phyloP scores from a whole-genome alignment of 1,140 invertebrate species.

The Drosophila kikkawai region DNA sequence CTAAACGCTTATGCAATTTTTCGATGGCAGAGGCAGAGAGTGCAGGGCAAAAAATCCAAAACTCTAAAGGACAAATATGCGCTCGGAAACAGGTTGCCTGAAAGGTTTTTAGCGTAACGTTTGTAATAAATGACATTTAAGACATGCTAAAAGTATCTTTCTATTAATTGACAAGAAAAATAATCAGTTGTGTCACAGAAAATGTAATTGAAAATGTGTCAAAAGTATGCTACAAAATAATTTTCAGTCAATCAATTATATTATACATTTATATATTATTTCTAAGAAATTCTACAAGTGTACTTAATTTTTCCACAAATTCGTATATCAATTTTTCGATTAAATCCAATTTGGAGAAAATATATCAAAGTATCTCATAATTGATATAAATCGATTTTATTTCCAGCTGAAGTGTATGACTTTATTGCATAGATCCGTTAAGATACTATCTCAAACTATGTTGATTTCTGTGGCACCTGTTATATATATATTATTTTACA shows the following conservation, averaged over 20 bases:
- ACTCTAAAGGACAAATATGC: conserved; percentile 17
- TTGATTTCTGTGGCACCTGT: too few species aligned
- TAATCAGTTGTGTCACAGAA: background rate
- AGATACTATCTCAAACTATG: too few species aligned
- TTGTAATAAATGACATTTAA: background rate
- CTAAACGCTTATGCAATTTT: background rate
- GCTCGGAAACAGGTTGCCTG: conserved; percentile 10
- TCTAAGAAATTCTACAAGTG: too few species aligned
- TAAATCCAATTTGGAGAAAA: too few species aligned
- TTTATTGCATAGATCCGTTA: too few species aligned
- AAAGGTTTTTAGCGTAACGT: background rate
- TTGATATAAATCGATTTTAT: background rate
- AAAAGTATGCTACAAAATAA: background rate
- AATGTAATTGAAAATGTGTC: background rate
- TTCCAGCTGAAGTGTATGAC: background rate
- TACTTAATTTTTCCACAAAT: too few species aligned
- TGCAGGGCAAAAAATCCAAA: conserved; percentile 29
- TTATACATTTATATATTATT: too few species aligned
- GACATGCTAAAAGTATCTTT: background rate
- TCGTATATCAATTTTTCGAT: too few species aligned
- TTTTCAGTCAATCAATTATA: too few species aligned
- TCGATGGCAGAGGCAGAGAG: conserved; percentile 22
- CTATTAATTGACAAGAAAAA: background rate
- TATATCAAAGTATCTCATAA: too few species aligned
- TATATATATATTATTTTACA: too few species aligned